These are phyloP conservation scores for Taenioides sp. DNA, from an alignment of 2,797 vertebrate species.

Conservation along the genomic window DNA sequence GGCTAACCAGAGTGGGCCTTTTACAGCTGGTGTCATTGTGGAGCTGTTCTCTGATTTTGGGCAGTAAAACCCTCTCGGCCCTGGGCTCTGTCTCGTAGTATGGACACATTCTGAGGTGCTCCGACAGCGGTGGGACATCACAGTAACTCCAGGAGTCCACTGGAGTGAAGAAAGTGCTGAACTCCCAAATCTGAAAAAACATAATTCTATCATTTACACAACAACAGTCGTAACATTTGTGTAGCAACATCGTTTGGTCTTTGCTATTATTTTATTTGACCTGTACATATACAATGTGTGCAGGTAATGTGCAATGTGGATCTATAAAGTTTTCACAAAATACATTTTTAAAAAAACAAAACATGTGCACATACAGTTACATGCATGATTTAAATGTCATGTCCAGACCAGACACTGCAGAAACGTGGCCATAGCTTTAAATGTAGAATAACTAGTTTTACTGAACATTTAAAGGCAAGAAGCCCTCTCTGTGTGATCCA, in stretches of 20 bases:
- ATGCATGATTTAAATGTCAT: not conserved
- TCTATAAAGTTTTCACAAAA: not conserved
- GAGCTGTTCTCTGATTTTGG: slow-evolving; percentile 64
- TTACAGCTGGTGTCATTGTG: slow-evolving; percentile 35
- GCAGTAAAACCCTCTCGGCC: slow-evolving; percentile 80
- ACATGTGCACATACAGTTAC: not conserved
- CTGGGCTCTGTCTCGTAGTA: slow-evolving; percentile 82
- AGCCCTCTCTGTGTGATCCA: not conserved
- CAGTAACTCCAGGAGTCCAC: slow-evolving; percentile 84
- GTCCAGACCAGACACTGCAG: not conserved
- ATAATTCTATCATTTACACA: not conserved
- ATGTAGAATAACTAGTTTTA: not conserved
- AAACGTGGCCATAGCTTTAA: not conserved
- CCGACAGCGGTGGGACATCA: slow-evolving; percentile 78
- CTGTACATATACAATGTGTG: not conserved
- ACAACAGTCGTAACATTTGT: not conserved
- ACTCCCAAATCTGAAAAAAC: slow-evolving; percentile 89
- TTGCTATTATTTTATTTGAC: not conserved
- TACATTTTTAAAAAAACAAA: not conserved
- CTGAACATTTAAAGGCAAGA: not conserved
- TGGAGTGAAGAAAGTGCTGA: slow-evolving; percentile 89
- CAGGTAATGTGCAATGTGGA: not conserved
- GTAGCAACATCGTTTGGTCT: not conserved
- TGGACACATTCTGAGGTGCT: slow-evolving; percentile 88
- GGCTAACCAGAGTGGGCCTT: slow-evolving; percentile 73